These are phyloP conservation scores for Synanthedon tipuliformis DNA, from an alignment of 2,888 invertebrate genomes.

Conservation along the genomic window DNA sequence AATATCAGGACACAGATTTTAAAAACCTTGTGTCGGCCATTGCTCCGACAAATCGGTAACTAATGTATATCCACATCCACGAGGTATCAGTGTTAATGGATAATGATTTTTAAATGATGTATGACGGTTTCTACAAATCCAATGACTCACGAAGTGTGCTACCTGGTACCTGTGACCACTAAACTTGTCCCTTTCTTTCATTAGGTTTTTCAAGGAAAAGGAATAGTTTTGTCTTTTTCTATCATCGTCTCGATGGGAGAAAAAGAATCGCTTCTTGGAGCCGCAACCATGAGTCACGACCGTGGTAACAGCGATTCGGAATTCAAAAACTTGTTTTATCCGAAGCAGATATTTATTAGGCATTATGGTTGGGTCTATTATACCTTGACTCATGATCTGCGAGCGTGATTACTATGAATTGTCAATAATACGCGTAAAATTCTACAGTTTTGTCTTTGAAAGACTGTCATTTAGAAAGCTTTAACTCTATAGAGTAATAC, in stretches of 20 bases:
- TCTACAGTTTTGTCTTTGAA: conserved; percentile 10
- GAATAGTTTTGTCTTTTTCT: conserved; percentile 16
- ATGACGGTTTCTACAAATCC: conserved; percentile 14
- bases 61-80: not conserved
- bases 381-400: conserved; percentile 29
- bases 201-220: conserved; percentile 7
- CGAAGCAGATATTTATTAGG: conserved; percentile 24
- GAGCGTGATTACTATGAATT: conserved; percentile 24
- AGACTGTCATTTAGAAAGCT: conserved; percentile 16
- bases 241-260: conserved; percentile 11
- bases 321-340: conserved; percentile 36
- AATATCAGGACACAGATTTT: no score
- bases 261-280: conserved; percentile 15
- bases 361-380: conserved; percentile 8
- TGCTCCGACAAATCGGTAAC: not conserved
- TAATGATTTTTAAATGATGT: conserved; percentile 24
- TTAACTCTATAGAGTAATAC: not conserved
- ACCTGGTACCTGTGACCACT: no score
- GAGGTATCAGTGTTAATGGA: conserved; percentile 13
- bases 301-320: conserved; percentile 37
- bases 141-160: conserved; percentile 15
- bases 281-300: conserved; percentile 34
- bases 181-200: not conserved
- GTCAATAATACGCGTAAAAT: conserved; percentile 12
- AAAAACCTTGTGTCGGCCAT: not conserved